Conservation (phyloP, 2,888 invertebrate genomes). For the Catocala fraxini region DNA sequence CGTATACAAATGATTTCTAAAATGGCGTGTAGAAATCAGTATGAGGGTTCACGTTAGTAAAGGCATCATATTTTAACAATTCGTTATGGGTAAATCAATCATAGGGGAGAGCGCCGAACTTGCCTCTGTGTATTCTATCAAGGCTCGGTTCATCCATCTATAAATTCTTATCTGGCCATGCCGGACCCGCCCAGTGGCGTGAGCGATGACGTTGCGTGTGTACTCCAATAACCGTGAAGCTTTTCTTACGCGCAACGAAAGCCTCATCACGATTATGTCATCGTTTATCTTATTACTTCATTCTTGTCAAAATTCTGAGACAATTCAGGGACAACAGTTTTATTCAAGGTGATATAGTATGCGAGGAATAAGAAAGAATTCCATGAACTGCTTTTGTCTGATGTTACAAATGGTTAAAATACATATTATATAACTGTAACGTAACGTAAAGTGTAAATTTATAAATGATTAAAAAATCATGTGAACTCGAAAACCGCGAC, state of each 20-base stretch:
- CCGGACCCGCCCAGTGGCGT: slow-evolving; percentile 69
- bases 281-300: slow-evolving; percentile 45
- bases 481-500: too few relatives aligned
- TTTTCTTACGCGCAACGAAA: slow-evolving; percentile 40
- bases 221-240: slow-evolving; percentile 60
- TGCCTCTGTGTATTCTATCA: slow-evolving; percentile 80
- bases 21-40: not conserved
- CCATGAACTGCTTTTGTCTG: too few relatives aligned
- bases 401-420: too few relatives aligned
- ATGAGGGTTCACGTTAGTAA: too few relatives aligned
- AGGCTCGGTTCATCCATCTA: slow-evolving; percentile 75
- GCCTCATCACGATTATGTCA: slow-evolving; percentile 41
- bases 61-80: slow-evolving; percentile 61
- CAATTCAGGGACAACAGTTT: slow-evolving; percentile 1
- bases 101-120: slow-evolving; percentile 65
- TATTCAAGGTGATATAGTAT: too few relatives aligned
- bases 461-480: too few relatives aligned
- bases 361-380: too few relatives aligned
- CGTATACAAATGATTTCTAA: not conserved
- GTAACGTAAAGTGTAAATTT: too few relatives aligned
- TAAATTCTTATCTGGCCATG: slow-evolving; percentile 80
- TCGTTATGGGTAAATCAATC: slow-evolving; percentile 76
- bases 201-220: slow-evolving; percentile 78
- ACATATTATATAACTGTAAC: too few relatives aligned
- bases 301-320: slow-evolving; percentile 14